Percentiles rank a stretch among this genome's conserved stretches.
These are phyloP conservation scores for Vannuccia rotundouncinata DNA, from an alignment of 2,888 invertebrate species.

Conservation along the genomic window DNA sequence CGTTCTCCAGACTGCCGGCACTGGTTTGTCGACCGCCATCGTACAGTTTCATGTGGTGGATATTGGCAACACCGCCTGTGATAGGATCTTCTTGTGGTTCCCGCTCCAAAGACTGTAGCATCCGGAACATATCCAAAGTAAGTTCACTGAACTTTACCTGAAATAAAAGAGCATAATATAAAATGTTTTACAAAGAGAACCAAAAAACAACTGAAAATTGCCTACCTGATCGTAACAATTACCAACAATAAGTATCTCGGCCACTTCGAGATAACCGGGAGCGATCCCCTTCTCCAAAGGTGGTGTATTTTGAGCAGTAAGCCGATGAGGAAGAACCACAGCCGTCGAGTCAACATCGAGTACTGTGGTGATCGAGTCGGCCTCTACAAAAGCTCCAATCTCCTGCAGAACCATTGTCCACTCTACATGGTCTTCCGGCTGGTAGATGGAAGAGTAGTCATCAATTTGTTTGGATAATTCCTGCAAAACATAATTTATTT, in stretches of 20 bases:
- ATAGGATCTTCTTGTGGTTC: constrained; percentile 71
- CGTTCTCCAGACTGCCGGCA: constrained; percentile 5
- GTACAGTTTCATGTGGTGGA: neutral
- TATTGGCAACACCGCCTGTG: neutral
- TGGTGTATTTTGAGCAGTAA: constrained; percentile 75
- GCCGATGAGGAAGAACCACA: constrained; percentile 76
- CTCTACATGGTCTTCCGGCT: constrained; percentile 91
- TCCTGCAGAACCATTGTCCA: constrained; percentile 90
- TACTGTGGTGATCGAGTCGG: constrained; percentile 79
- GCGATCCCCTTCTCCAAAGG: constrained; percentile 78
- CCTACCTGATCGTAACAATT: constrained; percentile 75
- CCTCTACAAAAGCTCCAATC: constrained; percentile 83
- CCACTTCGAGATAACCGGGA: constrained; percentile 72
- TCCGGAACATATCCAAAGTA: constrained; percentile 94
- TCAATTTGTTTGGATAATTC: constrained; percentile 87
- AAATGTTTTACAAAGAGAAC: neutral
- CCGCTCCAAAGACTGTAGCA: constrained; percentile 85
- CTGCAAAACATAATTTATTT: too few species aligned
- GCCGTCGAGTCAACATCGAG: constrained; percentile 76
- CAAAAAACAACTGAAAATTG: neutral
- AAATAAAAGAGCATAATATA: constrained; percentile 34
- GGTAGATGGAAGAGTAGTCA: constrained; percentile 87
- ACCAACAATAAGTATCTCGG: constrained; percentile 87
- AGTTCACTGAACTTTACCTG: constrained; percentile 86
- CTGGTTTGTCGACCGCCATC: neutral